A percentile compares a stretch with the other conserved stretches of the same genome.
Conservation (phyloP, 2,797 vertebrate species). For the Phoxinus dragarum region DNA sequence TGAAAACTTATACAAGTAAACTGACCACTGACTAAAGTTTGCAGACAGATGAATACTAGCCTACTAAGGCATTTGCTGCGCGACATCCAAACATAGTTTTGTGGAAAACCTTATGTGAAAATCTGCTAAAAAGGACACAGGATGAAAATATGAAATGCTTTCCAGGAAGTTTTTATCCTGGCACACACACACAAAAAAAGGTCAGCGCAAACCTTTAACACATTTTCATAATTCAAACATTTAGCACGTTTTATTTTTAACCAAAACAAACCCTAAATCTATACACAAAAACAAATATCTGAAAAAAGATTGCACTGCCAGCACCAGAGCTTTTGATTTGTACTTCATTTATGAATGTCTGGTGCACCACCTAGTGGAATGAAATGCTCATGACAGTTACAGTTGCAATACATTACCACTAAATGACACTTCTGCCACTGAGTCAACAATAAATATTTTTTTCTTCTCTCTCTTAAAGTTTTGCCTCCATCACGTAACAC, state of each 20-base stretch:
- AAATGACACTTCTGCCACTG: neutral
- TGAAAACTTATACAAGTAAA: neutral
- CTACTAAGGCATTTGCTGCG: neutral
- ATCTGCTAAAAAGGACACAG: neutral
- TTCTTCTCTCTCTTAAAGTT: slow-evolving; percentile 71
- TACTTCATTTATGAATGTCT: slow-evolving; percentile 15
- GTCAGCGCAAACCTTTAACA: too few species aligned
- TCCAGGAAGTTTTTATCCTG: neutral
- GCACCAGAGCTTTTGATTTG: neutral
- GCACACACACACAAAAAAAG: neutral
- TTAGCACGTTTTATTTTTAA: neutral
- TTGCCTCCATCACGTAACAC: slow-evolving; percentile 85
- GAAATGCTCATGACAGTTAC: slow-evolving; percentile 20
- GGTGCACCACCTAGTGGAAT: slow-evolving; percentile 56
- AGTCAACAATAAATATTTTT: neutral
- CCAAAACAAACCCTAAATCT: neutral
- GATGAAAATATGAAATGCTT: neutral
- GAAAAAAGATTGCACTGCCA: neutral
- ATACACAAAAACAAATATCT: neutral
- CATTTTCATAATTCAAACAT: neutral
- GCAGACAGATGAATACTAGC: neutral
- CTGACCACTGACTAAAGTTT: neutral
- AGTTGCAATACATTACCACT: slow-evolving; percentile 1
- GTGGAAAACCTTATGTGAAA: neutral
- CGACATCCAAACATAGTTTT: neutral